A percentile compares a stretch with the other conserved stretches of the same genome.
These are phyloP conservation scores for Cinclus mexicanus DNA, from an alignment of 2,113 vertebrate species.

Conservation along the genomic window DNA sequence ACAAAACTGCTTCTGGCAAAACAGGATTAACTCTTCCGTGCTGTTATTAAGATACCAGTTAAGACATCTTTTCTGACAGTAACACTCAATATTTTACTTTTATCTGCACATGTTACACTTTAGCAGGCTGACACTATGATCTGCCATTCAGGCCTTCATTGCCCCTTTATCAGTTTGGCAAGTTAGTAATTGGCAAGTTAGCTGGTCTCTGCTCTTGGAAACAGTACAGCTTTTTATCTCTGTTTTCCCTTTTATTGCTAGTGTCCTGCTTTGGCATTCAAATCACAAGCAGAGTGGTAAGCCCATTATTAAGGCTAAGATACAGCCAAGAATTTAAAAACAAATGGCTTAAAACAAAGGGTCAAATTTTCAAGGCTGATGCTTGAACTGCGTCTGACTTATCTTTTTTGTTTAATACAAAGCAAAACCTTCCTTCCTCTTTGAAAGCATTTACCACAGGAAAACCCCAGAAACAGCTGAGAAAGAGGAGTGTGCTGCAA, in stretches of 20 bases:
- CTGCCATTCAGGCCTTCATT: background rate
- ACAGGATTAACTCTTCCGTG: background rate
- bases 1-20: background rate
- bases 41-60: background rate
- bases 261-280: background rate
- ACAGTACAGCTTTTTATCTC: background rate
- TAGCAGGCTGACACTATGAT: background rate
- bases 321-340: background rate
- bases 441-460: background rate
- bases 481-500: background rate
- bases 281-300: background rate
- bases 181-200: background rate
- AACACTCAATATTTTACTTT: background rate
- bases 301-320: background rate
- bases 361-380: background rate
- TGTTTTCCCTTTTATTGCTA: background rate
- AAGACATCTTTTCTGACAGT: background rate
- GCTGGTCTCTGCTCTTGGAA: background rate
- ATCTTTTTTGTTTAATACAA: background rate
- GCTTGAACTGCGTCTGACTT: background rate
- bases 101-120: background rate
- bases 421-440: background rate
- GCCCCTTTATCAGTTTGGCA: background rate
- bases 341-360: background rate
- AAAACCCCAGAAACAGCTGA: background rate